phyloP scores from a whole-genome alignment of 1,140 invertebrate genomes.

The Amyelois transitella region DNA sequence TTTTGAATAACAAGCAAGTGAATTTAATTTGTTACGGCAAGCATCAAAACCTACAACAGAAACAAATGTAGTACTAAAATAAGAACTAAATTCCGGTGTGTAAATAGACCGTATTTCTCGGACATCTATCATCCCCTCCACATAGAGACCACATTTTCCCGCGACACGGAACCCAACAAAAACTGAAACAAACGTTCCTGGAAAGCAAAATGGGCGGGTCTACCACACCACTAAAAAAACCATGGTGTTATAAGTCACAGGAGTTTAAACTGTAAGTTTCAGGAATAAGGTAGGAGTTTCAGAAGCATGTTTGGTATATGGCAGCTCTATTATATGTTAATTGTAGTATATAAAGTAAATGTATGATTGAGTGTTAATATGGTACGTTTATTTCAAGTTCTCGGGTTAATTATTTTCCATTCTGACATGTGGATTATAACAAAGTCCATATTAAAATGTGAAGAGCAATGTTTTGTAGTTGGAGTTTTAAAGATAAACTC shows the following conservation, averaged over 20 bases:
- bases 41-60: no score
- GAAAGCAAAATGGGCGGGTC: not conserved
- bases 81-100: no score
- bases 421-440: no score
- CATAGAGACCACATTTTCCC: constrained; percentile 1
- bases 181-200: constrained; percentile 3
- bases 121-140: not conserved
- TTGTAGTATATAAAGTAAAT: not conserved
- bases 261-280: not conserved
- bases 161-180: not conserved
- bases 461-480: no score
- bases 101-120: not conserved
- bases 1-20: no score
- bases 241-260: constrained; percentile 14
- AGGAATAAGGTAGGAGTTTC: not conserved
- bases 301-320: not conserved
- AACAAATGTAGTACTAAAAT: no score
- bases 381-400: not conserved
- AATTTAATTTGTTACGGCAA: no score
- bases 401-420: not conserved
- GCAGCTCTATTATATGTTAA: not conserved
- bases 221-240: not conserved
- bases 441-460: no score
- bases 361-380: not conserved
- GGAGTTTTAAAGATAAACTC: no score